Conservation (phyloP, 2,797 vertebrate species). For the Leuciscus waleckii region DNA sequence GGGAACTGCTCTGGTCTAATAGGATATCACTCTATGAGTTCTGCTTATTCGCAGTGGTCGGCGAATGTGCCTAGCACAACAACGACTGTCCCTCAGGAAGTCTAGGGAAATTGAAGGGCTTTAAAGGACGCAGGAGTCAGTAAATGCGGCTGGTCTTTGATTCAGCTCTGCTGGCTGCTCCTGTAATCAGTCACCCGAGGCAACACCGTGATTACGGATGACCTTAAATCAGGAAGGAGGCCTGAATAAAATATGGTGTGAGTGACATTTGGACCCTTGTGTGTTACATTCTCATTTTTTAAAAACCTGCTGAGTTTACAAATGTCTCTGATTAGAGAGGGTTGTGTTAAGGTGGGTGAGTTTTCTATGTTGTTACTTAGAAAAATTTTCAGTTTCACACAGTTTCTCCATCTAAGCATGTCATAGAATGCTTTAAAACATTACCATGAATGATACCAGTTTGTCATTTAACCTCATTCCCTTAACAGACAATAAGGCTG, state of each 20-base stretch:
- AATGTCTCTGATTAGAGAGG: background rate
- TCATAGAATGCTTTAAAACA: background rate
- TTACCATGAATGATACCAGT: background rate
- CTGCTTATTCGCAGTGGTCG: slow-evolving; percentile 56
- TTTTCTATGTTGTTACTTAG: background rate
- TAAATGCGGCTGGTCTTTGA: slow-evolving; percentile 59
- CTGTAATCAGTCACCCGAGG: slow-evolving; percentile 51
- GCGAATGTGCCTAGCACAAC: slow-evolving; percentile 62
- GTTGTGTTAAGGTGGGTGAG: background rate
- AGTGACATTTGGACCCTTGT: background rate
- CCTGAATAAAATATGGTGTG: background rate
- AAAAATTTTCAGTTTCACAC: background rate
- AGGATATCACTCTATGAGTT: slow-evolving; percentile 60
- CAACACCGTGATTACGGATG: slow-evolving; percentile 48
- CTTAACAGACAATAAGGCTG: background rate
- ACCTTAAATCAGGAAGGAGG: slow-evolving; percentile 54
- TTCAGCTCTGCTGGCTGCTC: slow-evolving; percentile 31
- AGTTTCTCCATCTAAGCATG: background rate
- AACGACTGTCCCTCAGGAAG: slow-evolving; percentile 56
- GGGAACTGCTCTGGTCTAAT: slow-evolving; percentile 46
- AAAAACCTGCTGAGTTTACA: background rate
- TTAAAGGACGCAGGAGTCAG: slow-evolving; percentile 58
- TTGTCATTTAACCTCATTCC: background rate
- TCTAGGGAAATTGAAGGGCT: slow-evolving; percentile 61
- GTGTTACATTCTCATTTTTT: background rate